A percentile compares a stretch with the other conserved stretches of the same genome.
Conservation (phyloP, 1,140 invertebrate genomes). For the Drosophila albomicans region DNA sequence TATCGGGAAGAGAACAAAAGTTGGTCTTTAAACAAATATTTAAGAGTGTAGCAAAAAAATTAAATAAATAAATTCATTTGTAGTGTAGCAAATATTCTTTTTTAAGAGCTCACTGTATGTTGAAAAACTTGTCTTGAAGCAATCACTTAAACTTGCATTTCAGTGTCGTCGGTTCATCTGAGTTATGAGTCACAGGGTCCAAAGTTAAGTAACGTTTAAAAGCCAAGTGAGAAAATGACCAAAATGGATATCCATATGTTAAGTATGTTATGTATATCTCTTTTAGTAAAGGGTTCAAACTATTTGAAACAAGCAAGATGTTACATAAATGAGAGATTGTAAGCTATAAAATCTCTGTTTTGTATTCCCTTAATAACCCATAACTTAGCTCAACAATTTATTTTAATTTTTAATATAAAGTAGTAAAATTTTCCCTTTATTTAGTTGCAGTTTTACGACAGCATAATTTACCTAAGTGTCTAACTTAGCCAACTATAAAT, state of each 20-base stretch:
- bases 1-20: too few species aligned
- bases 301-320: neutral
- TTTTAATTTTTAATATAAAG: too few species aligned
- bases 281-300: neutral
- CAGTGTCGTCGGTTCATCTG: neutral
- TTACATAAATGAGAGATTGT: neutral
- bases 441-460: too few species aligned
- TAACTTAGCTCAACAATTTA: too few species aligned
- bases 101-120: neutral
- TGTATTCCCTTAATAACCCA: too few species aligned
- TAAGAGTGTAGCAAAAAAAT: neutral
- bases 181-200: neutral
- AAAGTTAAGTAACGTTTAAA: conserved; percentile 6
- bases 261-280: neutral
- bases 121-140: neutral
- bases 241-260: neutral
- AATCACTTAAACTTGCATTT: neutral
- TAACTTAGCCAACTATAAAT: too few species aligned
- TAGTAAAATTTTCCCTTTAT: too few species aligned
- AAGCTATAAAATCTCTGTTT: too few species aligned
- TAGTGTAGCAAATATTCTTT: too few species aligned
- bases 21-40: too few species aligned
- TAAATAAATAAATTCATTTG: neutral
- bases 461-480: too few species aligned
- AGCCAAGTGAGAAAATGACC: neutral